Evolutionary conservation across 2,113 vertebrate genomes (phyloP).

Genomic region (Entomyzon cyanotis): DNA sequence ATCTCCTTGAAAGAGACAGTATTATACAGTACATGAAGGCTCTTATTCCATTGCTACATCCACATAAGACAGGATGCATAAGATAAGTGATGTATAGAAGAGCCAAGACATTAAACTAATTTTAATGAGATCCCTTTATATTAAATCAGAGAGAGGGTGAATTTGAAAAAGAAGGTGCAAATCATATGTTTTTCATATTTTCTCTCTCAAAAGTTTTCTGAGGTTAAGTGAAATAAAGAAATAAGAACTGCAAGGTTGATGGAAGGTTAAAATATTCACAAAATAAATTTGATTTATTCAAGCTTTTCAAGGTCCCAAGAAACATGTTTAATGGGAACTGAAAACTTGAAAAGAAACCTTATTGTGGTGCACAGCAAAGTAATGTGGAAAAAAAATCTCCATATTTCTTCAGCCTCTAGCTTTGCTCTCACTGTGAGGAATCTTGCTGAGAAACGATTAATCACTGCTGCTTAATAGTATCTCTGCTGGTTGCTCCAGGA

Average conservation of each 20-base stretch:
- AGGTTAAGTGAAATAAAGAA: conserved; percentile 36
- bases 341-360: conserved; percentile 37
- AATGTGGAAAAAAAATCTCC: neutral
- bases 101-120: neutral
- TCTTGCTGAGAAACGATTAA: conserved; percentile 64
- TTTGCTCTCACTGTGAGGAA: conserved; percentile 53
- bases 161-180: neutral
- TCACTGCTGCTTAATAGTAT: conserved; percentile 58
- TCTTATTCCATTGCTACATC: neutral
- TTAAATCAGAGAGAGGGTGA: neutral
- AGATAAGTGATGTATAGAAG: neutral
- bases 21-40: neutral
- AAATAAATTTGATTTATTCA: conserved; percentile 65
- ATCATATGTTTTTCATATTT: neutral
- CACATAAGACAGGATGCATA: neutral
- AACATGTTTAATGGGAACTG: conserved; percentile 53
- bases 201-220: neutral
- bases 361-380: conserved; percentile 48
- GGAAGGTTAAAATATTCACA: conserved; percentile 58
- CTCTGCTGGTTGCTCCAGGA: conserved; percentile 52
- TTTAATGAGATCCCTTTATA: neutral
- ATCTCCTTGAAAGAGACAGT: neutral
- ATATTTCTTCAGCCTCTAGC: conserved; percentile 56
- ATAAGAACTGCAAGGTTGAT: conserved; percentile 45
- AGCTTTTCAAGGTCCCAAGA: conserved; percentile 54